Conservation (phyloP, 2,888 invertebrate genomes). For the Amphipyra berbera region DNA sequence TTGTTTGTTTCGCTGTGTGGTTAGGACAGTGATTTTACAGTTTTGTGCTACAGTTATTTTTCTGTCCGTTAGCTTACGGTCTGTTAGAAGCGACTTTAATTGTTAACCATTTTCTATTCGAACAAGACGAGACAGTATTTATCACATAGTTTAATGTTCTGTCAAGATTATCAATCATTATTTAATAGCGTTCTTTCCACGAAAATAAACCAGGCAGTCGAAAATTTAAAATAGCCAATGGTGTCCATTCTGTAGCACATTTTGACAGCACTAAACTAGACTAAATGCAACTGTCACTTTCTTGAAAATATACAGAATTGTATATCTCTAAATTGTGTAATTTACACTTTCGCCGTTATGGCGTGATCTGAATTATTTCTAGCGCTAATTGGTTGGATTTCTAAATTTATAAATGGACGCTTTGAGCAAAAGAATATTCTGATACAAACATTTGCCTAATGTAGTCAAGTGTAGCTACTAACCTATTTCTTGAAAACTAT, state of each 20-base stretch:
- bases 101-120: conserved; percentile 16
- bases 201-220: background rate
- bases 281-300: no score
- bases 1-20: background rate
- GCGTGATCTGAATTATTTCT: conserved; percentile 9
- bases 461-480: background rate
- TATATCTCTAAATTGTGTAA: conserved; percentile 19
- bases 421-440: background rate
- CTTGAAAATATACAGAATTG: background rate
- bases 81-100: conserved; percentile 37
- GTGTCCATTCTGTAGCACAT: no score
- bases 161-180: background rate
- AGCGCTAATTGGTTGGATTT: conserved; percentile 11
- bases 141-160: no score
- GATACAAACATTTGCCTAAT: conserved; percentile 10
- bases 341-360: conserved; percentile 1
- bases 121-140: background rate
- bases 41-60: conserved; percentile 25
- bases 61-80: conserved; percentile 24
- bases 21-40: conserved; percentile 27
- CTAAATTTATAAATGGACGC: conserved; percentile 16
- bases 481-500: background rate
- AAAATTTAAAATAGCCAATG: conserved; percentile 5
- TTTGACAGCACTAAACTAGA: no score
- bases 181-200: background rate